phyloP scores from a whole-genome alignment of 92 coral and sea anemone genomes.

The Parazoanthus atlanticus region DNA sequence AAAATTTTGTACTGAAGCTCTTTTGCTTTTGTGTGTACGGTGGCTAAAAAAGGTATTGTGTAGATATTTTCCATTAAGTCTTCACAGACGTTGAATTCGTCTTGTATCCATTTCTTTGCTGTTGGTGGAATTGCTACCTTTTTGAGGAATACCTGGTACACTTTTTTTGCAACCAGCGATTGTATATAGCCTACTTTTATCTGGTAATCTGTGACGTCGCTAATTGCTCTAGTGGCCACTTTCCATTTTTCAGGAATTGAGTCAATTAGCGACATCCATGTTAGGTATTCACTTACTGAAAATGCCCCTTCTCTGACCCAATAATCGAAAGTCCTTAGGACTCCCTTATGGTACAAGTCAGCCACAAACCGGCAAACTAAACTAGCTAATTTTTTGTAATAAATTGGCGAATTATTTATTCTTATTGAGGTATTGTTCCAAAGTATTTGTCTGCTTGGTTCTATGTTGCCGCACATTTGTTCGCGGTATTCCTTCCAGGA shows the following conservation, averaged over 20 bases:
- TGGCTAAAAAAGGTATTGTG: not conserved
- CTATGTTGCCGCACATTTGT: not conserved
- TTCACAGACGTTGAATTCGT: too few species aligned
- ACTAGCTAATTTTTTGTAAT: not conserved
- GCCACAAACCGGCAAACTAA: too few species aligned
- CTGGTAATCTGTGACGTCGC: not conserved
- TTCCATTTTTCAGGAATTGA: slow-evolving; percentile 10
- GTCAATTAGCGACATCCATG: slow-evolving; percentile 11
- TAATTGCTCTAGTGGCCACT: slow-evolving; percentile 3
- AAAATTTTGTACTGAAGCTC: not conserved
- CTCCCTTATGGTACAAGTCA: too few species aligned
- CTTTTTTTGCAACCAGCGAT: too few species aligned
- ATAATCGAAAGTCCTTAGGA: not conserved
- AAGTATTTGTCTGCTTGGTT: slow-evolving; percentile 17
- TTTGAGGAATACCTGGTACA: too few species aligned
- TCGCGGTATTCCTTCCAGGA: too few species aligned
- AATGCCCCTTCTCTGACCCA: slow-evolving; percentile 16
- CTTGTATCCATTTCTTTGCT: too few species aligned
- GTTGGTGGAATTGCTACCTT: too few species aligned
- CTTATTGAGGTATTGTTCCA: slow-evolving; percentile 10
- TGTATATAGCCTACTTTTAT: not conserved
- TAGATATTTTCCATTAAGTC: not conserved
- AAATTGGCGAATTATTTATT: slow-evolving; percentile 16
- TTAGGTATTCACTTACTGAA: slow-evolving; percentile 1
- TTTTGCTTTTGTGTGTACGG: not conserved